Evolutionary conservation across 1,140 invertebrate species (phyloP).

Genomic region (Oryzaephilus surinamensis): DNA sequence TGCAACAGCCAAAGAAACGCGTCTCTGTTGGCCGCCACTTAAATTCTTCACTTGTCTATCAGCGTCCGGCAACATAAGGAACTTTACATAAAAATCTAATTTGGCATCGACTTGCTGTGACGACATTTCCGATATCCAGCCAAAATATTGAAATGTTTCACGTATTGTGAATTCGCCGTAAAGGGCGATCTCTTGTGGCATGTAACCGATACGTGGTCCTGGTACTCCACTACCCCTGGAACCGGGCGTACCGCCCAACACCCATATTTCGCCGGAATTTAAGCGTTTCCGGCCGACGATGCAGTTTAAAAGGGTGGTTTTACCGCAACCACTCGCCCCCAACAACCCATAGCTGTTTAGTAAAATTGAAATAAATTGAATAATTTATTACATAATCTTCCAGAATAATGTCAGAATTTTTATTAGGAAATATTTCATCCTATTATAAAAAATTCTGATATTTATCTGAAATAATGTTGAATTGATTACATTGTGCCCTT

Average conservation of each 20-base stretch:
- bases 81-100: slow-evolving; percentile 70
- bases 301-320: slow-evolving; percentile 77
- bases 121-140: slow-evolving; percentile 74
- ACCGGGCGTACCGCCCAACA: slow-evolving; percentile 68
- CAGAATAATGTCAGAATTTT: too few species aligned
- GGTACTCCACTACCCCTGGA: slow-evolving; percentile 62
- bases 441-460: too few species aligned
- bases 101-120: slow-evolving; percentile 61
- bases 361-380: slow-evolving; percentile 14
- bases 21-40: slow-evolving; percentile 81
- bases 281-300: slow-evolving; percentile 68
- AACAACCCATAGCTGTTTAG: slow-evolving; percentile 81
- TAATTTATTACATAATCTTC: too few species aligned
- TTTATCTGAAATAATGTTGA: too few species aligned
- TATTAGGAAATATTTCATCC: too few species aligned
- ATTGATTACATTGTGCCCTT: slow-evolving; percentile 89
- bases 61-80: slow-evolving; percentile 58
- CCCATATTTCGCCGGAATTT: slow-evolving; percentile 64
- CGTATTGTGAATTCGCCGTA: slow-evolving; percentile 85
- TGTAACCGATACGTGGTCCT: slow-evolving; percentile 70
- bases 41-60: slow-evolving; percentile 66
- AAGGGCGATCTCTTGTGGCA: slow-evolving; percentile 64
- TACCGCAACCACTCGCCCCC: slow-evolving; percentile 75
- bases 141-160: slow-evolving; percentile 87
- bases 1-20: slow-evolving; percentile 80